Base-by-base conservation (phyloP, 2,797 vertebrate species). In the Poecilia wingei region DNA sequence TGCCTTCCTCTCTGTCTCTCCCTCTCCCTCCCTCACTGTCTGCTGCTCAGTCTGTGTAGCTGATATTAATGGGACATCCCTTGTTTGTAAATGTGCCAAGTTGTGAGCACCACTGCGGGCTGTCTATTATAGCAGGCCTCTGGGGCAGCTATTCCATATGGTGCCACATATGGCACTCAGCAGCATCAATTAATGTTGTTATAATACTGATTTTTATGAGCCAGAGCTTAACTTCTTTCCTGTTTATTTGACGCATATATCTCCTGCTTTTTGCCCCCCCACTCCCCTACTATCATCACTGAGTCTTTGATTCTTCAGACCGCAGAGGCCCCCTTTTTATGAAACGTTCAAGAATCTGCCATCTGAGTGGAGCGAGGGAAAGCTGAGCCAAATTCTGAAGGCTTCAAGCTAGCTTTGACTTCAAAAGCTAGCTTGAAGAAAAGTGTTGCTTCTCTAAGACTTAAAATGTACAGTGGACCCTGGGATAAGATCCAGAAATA, bases 101-200 rank as follows among this genome's bases (percentile, higher is more conserved):
- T 95, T 94, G 93, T 87, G 93, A 92, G 94, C 93, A 89, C 93
- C 93, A 92, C 95, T 94, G 93, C 92, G 74, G 95, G 95, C 95
- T 96, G 95, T 96, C 95, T 95, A 95, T 96, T 96, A 96, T 92
- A 93, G 92, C 87, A 83, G 92, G 93, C 94, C 95, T 96, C 94
- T 94, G 92, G 93, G 93, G 95, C 92, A 92, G 86, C 92, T 77
- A 89, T 93, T 95, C 96, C 96, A 96, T 96, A 96, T 96, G 96
- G 95, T 85, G 57, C 61, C 94, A 84, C 96, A 96, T 96, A 96
- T 96, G 96, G 95, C 91, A 91, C 95, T 94, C 95, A 95, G 95
- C 95, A 94, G 94, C 94, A 95, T 96, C 95, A 96, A 96, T 96
- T 96, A 96, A 96, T 96, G 95, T 95, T 95, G 93, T 96, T 96